Conservation (phyloP, 1,140 invertebrate genomes). For the Heliconius melpomene region DNA sequence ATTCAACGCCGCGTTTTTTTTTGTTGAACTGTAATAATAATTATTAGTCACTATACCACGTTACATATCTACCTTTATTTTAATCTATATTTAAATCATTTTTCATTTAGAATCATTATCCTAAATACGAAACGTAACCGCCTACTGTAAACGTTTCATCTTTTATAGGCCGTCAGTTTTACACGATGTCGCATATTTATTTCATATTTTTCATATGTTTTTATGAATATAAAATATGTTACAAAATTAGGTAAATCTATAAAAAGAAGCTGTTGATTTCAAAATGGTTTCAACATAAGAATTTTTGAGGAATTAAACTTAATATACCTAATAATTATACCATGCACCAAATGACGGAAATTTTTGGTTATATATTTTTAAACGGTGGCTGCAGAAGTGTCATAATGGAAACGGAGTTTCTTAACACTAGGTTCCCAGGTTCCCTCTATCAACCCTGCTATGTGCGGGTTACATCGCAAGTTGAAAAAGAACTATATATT, state of each 20-base stretch:
- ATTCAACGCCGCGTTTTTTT: too few species aligned
- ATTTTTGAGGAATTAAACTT: background rate
- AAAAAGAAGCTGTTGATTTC: background rate
- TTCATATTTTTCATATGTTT: constrained; percentile 12
- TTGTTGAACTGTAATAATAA: too few species aligned
- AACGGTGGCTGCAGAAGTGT: too few species aligned
- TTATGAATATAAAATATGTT: background rate
- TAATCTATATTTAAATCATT: background rate
- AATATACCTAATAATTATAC: too few species aligned
- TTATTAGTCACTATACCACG: background rate
- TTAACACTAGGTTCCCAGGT: too few species aligned
- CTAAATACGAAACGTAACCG: constrained; percentile 16
- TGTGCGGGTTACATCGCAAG: too few species aligned
- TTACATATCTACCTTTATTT: background rate
- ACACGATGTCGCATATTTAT: constrained; percentile 20
- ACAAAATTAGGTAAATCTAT: background rate
- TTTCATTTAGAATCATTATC: constrained; percentile 9
- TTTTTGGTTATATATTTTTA: too few species aligned
- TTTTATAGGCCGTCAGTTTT: constrained; percentile 10
- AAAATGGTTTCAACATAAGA: background rate
- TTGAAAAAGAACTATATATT: too few species aligned
- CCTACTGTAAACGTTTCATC: constrained; percentile 18
- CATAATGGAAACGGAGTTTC: too few species aligned
- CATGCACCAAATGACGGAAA: too few species aligned
- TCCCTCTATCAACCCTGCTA: too few species aligned